Percentiles rank a stretch among this genome's conserved stretches.
phyloP scores from a whole-genome alignment of 2,797 vertebrate species.

The Enteromius argenteus region DNA sequence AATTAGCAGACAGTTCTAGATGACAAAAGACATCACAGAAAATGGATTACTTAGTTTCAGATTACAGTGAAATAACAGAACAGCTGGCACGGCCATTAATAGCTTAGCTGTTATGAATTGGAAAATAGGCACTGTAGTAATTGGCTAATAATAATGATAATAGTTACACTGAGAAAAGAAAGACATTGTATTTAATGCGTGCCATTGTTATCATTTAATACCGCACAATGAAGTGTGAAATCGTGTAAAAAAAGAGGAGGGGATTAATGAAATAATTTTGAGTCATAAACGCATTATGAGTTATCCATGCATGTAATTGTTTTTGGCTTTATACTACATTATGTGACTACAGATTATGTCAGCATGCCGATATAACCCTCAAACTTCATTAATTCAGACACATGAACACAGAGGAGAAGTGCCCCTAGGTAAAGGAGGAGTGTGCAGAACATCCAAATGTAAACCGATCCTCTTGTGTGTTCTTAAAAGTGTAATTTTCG shows the following conservation, averaged over 20 bases:
- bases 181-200: slow-evolving; percentile 46
- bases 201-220: slow-evolving; percentile 53
- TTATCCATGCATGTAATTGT: slow-evolving; percentile 60
- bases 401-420: slow-evolving; percentile 1
- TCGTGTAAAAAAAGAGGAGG: slow-evolving; percentile 47
- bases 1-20: slow-evolving; percentile 36
- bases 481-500: background rate
- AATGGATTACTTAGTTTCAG: slow-evolving; percentile 20
- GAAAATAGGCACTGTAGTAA: slow-evolving; percentile 18
- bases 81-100: slow-evolving; percentile 33
- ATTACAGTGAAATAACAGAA: slow-evolving; percentile 45
- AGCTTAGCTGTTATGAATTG: slow-evolving; percentile 33
- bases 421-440: slow-evolving; percentile 3
- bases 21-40: slow-evolving; percentile 26
- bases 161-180: slow-evolving; percentile 18
- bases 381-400: slow-evolving; percentile 34
- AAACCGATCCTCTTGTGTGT: slow-evolving; percentile 10
- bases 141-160: slow-evolving; percentile 36
- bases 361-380: slow-evolving; percentile 25
- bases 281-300: slow-evolving; percentile 57
- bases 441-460: background rate
- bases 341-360: slow-evolving; percentile 47
- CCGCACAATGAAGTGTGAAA: slow-evolving; percentile 57
- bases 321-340: slow-evolving; percentile 53
- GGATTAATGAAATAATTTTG: slow-evolving; percentile 52